Evolutionary conservation across 2,113 vertebrate genomes (phyloP).

Genomic region (Clinocottus analis): DNA sequence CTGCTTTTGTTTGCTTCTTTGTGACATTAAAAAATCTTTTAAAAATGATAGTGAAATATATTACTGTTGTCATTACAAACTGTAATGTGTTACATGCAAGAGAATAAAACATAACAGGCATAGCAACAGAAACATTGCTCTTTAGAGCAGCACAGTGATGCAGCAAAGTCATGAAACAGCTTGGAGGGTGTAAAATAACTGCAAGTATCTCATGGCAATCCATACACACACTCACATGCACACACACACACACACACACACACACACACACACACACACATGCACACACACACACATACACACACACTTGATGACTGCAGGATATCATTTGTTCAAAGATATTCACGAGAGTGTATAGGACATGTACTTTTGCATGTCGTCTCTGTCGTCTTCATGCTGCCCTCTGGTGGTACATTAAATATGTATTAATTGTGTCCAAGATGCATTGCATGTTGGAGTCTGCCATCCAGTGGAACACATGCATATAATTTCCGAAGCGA

Average conservation of each 20-base stretch:
- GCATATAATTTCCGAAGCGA: fast-evolving
- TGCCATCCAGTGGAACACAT: slow-evolving; percentile 51
- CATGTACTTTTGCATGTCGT: neutral
- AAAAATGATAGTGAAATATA: neutral
- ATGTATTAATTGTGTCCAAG: neutral
- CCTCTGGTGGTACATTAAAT: slow-evolving; percentile 6
- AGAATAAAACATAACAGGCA: neutral
- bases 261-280: too few relatives aligned
- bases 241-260: neutral
- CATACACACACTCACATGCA: neutral
- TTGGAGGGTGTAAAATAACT: neutral
- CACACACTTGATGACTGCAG: neutral
- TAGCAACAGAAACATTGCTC: neutral
- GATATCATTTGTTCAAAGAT: slow-evolving; percentile 19
- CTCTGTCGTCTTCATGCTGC: neutral
- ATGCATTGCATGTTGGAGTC: neutral
- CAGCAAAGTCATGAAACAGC: neutral
- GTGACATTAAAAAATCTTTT: neutral
- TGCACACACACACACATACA: neutral
- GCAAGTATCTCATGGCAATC: neutral
- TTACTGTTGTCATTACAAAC: neutral
- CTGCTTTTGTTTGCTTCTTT: neutral
- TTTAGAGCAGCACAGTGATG: neutral
- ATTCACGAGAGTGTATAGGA: neutral
- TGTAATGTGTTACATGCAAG: neutral